phyloP scores from a whole-genome alignment of 2,888 invertebrate species.

The Pseudococcus viburni region DNA sequence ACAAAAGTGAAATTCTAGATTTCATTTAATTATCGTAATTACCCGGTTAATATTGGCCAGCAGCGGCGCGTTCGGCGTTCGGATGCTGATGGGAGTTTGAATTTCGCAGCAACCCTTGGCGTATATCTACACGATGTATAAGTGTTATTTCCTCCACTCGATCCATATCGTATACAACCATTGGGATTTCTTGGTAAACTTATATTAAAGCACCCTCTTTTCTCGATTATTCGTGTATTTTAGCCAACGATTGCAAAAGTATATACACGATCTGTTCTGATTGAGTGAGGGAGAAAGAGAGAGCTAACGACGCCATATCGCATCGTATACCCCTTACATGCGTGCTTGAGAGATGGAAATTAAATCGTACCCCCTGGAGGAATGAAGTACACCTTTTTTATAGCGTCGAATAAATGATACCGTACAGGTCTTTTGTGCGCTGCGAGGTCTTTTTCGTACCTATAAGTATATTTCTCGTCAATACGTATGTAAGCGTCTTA shows the following conservation, averaged over 20 bases:
- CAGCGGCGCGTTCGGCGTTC: background rate
- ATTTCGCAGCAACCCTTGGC: slow-evolving; percentile 59
- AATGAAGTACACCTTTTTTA: slow-evolving; percentile 60
- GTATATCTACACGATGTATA: background rate
- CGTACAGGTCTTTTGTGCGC: slow-evolving; percentile 23
- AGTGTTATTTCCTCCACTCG: slow-evolving; percentile 49
- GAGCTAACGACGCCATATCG: slow-evolving; percentile 13
- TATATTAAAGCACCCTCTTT: slow-evolving; percentile 52
- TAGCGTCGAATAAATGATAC: slow-evolving; percentile 50
- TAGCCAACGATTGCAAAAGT: slow-evolving; percentile 30
- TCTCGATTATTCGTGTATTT: slow-evolving; percentile 37
- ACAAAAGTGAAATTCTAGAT: slow-evolving; percentile 44
- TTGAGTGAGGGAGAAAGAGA: background rate
- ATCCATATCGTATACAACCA: slow-evolving; percentile 39
- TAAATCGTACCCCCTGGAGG: slow-evolving; percentile 59
- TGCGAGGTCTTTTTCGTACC: background rate
- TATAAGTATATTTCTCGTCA: background rate
- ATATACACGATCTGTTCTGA: slow-evolving; percentile 28
- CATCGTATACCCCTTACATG: background rate
- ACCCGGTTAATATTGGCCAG: slow-evolving; percentile 52
- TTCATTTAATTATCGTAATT: slow-evolving; percentile 63
- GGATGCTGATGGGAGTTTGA: slow-evolving; percentile 8
- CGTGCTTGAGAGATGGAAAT: slow-evolving; percentile 33
- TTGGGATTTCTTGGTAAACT: slow-evolving; percentile 56
- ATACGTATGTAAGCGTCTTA: slow-evolving; percentile 21